These are phyloP conservation scores for Salmo trutta DNA, from an alignment of 2,797 vertebrate genomes.

Conservation along the genomic window DNA sequence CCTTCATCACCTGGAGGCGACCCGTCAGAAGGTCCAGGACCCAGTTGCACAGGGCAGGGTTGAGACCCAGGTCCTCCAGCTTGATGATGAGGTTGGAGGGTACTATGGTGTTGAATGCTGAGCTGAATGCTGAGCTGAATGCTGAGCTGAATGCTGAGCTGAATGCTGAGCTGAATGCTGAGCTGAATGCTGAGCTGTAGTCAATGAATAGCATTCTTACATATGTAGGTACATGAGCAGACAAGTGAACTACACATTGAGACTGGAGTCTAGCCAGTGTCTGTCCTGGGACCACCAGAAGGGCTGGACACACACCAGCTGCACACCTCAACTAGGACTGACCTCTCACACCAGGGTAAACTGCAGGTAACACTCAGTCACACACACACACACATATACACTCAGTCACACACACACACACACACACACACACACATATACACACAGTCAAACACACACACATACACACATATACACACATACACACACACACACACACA, in stretches of 20 bases:
- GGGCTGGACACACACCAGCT: constrained; percentile 68
- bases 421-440: neutral
- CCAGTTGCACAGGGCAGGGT: too few species aligned
- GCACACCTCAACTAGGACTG: constrained; percentile 56
- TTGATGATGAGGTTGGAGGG: too few species aligned
- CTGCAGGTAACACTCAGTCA: constrained; percentile 76
- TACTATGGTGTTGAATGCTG: too few species aligned
- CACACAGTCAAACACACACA: neutral
- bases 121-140: too few species aligned
- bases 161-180: too few species aligned
- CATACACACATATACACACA: neutral
- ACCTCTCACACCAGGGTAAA: constrained; percentile 54
- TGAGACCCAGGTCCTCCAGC: too few species aligned
- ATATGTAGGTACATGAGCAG: constrained; percentile 44
- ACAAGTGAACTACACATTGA: constrained; percentile 73
- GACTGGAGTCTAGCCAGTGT: constrained; percentile 72
- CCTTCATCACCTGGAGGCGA: too few species aligned
- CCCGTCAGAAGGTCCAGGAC: too few species aligned
- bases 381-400: neutral
- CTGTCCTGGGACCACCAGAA: constrained; percentile 73
- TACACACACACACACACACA: neutral
- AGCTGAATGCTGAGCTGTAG: too few species aligned
- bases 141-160: too few species aligned
- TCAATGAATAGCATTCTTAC: too few species aligned
- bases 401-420: too few species aligned